These are phyloP conservation scores for Gonioctena quinquepunctata DNA, from an alignment of 1,140 invertebrate genomes.

Conservation along the genomic window DNA sequence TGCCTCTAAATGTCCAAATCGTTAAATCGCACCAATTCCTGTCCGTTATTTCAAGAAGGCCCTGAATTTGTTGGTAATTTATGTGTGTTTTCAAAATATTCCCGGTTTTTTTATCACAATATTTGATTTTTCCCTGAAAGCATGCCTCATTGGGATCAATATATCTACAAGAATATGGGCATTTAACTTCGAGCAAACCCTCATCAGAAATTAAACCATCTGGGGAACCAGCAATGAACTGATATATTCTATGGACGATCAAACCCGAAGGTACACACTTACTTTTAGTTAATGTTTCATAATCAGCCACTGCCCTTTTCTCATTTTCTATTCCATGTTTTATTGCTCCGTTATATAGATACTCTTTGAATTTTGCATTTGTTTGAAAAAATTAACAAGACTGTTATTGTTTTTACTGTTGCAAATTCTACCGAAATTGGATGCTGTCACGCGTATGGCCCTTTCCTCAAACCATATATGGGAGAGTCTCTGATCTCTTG, in stretches of 20 bases:
- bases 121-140: not conserved
- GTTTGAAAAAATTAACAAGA: not conserved
- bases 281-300: not conserved
- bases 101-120: not conserved
- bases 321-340: conserved; percentile 1
- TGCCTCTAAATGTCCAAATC: not conserved
- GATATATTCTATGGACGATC: conserved; percentile 1
- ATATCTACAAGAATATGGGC: conserved; percentile 19
- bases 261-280: conserved; percentile 1
- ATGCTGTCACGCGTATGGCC: conserved; percentile 11
- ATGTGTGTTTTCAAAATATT: not conserved
- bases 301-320: not conserved
- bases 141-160: not conserved
- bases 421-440: conserved; percentile 18
- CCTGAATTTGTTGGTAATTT: conserved; percentile 24
- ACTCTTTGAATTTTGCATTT: not conserved
- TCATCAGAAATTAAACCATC: conserved; percentile 24
- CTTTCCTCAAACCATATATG: conserved; percentile 7
- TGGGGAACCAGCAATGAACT: conserved; percentile 25
- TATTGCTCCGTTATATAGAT: not conserved
- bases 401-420: not conserved
- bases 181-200: conserved; percentile 29
- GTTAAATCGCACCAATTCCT: conserved; percentile 14
- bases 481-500: conserved; percentile 7
- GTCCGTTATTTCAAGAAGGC: conserved; percentile 7